Evolutionary conservation across 1,140 invertebrate species (phyloP), one percentile per base, ranked within the genome.

Genomic region (Procambarus clarkii): DNA sequence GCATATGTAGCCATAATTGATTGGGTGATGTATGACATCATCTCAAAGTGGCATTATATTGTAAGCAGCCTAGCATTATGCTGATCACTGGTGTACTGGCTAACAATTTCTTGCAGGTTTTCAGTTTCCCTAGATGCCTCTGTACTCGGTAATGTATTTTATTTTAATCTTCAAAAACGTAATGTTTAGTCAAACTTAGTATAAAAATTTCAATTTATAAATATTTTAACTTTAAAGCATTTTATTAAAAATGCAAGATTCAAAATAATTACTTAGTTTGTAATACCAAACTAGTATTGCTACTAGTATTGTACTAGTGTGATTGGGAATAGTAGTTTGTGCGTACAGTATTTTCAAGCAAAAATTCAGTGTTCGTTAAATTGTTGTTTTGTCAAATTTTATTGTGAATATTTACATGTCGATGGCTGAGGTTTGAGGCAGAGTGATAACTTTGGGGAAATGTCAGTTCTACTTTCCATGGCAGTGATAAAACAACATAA

Each of bases 1-100:
- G 89, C 89, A 91, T 91, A 78, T 85, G 89, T 91, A 91, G 89
- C 89, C 89, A 91, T 91, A 60, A 85, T 91, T 84, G 83, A 91
- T 79, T 80, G 81, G 89, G 48, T 83, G 89, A 85, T 91, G 89
- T 85, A 76, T 91, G 81, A 85, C 89, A 83, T 80, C 89, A 91
- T 85, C 89, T 91, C 81, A 79, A 82, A 89, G 83, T 91, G 89
- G 89, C 89, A 91, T 91, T 91, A 91, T 91, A 91, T 78, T 64
- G 74, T 91, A 91, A 91, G 89, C 80, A 76, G 76, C 89, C 83
- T 76, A 71, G 45, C 89, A 79, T 84, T 44, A 69, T 76, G 45
- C 18, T 84, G 34, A 64, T 50, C 69, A 48, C 58, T 44, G 74
- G 76, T 85, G 58, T 74, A n/a, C 58, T 91, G 48, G 82, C 81